Percentiles rank a stretch among this genome's conserved stretches.
Conservation (phyloP, 2,113 vertebrate species). For the Psilopogon haemacephalus region DNA sequence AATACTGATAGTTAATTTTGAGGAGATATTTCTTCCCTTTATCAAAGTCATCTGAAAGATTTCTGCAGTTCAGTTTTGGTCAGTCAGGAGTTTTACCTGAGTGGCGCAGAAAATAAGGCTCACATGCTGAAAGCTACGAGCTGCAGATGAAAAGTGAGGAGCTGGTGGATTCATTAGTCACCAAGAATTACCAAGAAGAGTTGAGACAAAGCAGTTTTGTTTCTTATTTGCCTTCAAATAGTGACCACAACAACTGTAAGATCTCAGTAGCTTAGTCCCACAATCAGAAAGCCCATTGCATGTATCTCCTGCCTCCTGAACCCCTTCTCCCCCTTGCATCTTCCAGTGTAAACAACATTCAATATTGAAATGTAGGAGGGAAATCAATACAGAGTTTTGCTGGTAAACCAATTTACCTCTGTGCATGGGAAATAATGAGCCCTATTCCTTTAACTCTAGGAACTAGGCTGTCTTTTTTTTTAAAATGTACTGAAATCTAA, state of each 20-base stretch:
- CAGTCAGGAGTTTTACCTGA: not conserved
- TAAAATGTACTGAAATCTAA: slow-evolving; percentile 8
- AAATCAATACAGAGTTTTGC: not conserved
- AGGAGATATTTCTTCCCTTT: not conserved
- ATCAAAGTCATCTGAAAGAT: not conserved
- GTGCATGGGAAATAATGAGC: not conserved
- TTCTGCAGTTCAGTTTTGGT: not conserved
- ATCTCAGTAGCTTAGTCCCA: not conserved
- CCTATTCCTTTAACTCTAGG: not conserved
- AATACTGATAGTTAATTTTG: not conserved
- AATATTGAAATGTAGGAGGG: not conserved
- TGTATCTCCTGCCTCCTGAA: not conserved
- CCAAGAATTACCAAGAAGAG: not conserved
- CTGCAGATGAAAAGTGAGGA: not conserved
- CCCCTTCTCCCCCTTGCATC: not conserved
- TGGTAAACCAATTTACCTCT: slow-evolving; percentile 10
- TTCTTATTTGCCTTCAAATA: not conserved
- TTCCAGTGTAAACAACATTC: not conserved
- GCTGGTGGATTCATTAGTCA: not conserved
- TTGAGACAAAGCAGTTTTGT: not conserved
- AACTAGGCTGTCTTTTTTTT: not conserved
- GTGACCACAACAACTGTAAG: not conserved
- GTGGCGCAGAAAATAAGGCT: not conserved
- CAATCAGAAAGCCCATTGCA: not conserved
- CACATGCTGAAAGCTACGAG: not conserved